phyloP scores from a whole-genome alignment of 2,888 invertebrate genomes.

The Lasiommata megera region DNA sequence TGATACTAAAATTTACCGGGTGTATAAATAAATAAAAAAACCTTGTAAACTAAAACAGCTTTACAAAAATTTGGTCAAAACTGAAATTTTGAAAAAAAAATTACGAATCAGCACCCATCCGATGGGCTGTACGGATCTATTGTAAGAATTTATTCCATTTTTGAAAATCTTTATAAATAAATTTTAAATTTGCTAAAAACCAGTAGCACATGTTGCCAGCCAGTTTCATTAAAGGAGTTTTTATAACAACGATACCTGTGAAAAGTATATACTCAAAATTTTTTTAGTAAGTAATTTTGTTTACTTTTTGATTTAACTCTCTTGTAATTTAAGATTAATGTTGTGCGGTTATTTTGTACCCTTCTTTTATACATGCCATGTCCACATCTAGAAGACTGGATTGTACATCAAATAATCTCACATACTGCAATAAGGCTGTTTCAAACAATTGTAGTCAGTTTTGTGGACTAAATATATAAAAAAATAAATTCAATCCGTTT shows the following conservation, averaged over 20 bases:
- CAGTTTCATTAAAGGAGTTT: slow-evolving; percentile 9
- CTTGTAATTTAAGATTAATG: too few species aligned
- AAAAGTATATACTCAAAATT: not conserved
- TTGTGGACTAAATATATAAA: too few species aligned
- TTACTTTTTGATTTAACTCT: too few species aligned
- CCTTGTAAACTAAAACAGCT: slow-evolving; percentile 53
- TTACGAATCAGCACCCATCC: slow-evolving; percentile 60
- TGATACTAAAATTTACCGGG: slow-evolving; percentile 64
- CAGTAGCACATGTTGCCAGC: slow-evolving; percentile 11
- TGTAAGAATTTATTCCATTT: slow-evolving; percentile 49
- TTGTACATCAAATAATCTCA: too few species aligned
- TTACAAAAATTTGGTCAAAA: slow-evolving; percentile 64
- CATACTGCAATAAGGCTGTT: too few species aligned
- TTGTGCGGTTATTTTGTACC: too few species aligned
- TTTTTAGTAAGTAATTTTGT: too few species aligned
- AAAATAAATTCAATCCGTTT: too few species aligned
- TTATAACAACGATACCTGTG: not conserved
- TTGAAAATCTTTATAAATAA: slow-evolving; percentile 44
- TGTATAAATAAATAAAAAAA: slow-evolving; percentile 55
- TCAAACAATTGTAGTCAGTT: too few species aligned
- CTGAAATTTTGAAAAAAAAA: slow-evolving; percentile 72
- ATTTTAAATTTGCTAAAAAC: slow-evolving; percentile 25
- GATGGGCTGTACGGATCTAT: slow-evolving; percentile 59
- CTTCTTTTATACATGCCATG: too few species aligned
- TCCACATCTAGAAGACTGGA: too few species aligned